These are phyloP conservation scores for Apocheima hispidaria DNA, from an alignment of 2,888 invertebrate species.

Conservation along the genomic window DNA sequence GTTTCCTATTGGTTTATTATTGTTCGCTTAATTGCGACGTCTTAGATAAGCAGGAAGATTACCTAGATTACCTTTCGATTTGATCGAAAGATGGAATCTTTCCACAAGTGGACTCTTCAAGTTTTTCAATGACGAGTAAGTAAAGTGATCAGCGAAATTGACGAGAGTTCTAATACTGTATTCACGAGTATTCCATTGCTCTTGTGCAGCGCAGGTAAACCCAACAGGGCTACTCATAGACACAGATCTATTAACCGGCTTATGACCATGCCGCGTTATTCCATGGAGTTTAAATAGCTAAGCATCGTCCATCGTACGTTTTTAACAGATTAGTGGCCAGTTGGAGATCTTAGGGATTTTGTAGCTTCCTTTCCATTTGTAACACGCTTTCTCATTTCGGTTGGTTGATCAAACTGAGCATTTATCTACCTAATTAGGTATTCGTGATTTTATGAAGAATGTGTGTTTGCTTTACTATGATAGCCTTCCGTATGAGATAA, in stretches of 20 bases:
- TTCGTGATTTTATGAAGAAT: neutral
- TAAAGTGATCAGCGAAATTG: neutral
- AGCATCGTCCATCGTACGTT: constrained; percentile 40
- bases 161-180: constrained; percentile 23
- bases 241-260: constrained; percentile 74
- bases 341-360: constrained; percentile 18
- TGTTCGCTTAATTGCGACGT: no score
- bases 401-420: constrained; percentile 1
- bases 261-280: constrained; percentile 49
- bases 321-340: constrained; percentile 44
- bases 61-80: no score
- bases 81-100: neutral
- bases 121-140: neutral
- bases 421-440: neutral
- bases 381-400: constrained; percentile 29
- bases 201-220: constrained; percentile 68
- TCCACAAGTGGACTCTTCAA: neutral
- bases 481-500: neutral
- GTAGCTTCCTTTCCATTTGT: constrained; percentile 37
- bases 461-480: neutral
- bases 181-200: constrained; percentile 4
- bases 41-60: no score
- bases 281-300: constrained; percentile 56
- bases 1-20: no score
- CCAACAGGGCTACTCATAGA: constrained; percentile 67